phyloP scores from a whole-genome alignment of 2,888 invertebrate species.

The Pollenia labialis region DNA sequence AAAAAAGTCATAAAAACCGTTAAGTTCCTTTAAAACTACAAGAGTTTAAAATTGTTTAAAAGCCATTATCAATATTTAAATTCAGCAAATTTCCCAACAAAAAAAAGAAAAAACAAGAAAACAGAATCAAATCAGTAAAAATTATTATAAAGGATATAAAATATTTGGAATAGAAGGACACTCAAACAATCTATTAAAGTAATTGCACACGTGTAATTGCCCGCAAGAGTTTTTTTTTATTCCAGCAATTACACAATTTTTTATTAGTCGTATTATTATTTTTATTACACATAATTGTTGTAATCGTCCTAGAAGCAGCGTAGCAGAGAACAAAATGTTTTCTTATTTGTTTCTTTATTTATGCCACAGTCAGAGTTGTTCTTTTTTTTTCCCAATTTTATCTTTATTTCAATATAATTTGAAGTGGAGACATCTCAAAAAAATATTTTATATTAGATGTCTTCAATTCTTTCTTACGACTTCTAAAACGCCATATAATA shows the following conservation, averaged over 20 bases:
- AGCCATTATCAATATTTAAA: too few relatives aligned
- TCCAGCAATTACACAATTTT: constrained; percentile 56
- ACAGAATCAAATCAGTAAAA: not conserved
- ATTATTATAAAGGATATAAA: constrained; percentile 11
- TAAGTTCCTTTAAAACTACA: too few relatives aligned
- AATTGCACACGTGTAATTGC: constrained; percentile 82
- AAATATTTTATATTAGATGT: constrained; percentile 24
- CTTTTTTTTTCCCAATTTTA: not conserved
- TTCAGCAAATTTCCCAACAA: not conserved
- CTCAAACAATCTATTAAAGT: constrained; percentile 77
- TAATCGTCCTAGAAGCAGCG: not conserved
- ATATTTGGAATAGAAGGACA: not conserved
- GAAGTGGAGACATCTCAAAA: constrained; percentile 29
- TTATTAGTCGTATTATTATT: constrained; percentile 52
- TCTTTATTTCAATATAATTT: constrained; percentile 46
- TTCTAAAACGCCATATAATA: constrained; percentile 49
- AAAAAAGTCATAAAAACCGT: too few relatives aligned
- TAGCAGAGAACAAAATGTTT: not conserved
- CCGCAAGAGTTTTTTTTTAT: constrained; percentile 73
- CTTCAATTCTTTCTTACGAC: constrained; percentile 16
- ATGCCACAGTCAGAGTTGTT: constrained; percentile 19
- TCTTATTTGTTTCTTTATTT: constrained; percentile 12
- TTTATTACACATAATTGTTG: constrained; percentile 52
- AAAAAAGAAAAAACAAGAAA: not conserved
- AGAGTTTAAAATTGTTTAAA: too few relatives aligned